Evolutionary conservation across 2,113 vertebrate species (phyloP), one percentile per base, ranked within the genome.

Genomic region (Canis aureus): DNA sequence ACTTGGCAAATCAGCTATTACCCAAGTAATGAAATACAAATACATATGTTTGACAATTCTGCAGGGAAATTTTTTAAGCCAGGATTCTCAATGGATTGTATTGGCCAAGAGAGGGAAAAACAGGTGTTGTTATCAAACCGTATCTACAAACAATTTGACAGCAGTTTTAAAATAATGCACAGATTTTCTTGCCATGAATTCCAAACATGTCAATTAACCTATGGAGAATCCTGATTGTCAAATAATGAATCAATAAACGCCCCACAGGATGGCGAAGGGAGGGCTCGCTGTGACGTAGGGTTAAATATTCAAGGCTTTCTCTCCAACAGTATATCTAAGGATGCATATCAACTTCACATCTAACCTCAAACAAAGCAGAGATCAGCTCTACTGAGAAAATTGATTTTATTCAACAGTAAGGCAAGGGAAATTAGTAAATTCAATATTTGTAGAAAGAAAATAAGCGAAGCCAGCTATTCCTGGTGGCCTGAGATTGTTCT

Each of bases 401-500:
- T 99, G 98, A 99, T 99, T 99, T 99, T 98, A 98, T 99, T 99
- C 98, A 99, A 98, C 96, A 98, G 98, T 92, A 98, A 99, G 98
- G 98, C 97, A 89, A 98, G 99, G 98, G 99, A 99, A 99, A 99
- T 99, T 99, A 99, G 98, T 99, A 99, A 99, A 98, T 98, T 99
- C 99, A 99, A 99, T 99, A 99, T 99, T 99, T 99, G 98, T 98
- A 98, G 99, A 99, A 99, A 98, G 98, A 99, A 99, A 99, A 98
- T 98, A 99, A 98, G 98, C 95, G 97, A 98, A 99, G 97, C 98
- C 98, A 98, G 97, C 97, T 98, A 98, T 98, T 99, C 98, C 98
- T 97, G 94, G 97, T 98, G 97, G 97, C 98, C 98, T 98, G 98
- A 98, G 98, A 99, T 98, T 98, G 96, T 98, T 99, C 99, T 99